Conservation (phyloP, 2,888 invertebrate species). For the Incurvaria masculella region DNA sequence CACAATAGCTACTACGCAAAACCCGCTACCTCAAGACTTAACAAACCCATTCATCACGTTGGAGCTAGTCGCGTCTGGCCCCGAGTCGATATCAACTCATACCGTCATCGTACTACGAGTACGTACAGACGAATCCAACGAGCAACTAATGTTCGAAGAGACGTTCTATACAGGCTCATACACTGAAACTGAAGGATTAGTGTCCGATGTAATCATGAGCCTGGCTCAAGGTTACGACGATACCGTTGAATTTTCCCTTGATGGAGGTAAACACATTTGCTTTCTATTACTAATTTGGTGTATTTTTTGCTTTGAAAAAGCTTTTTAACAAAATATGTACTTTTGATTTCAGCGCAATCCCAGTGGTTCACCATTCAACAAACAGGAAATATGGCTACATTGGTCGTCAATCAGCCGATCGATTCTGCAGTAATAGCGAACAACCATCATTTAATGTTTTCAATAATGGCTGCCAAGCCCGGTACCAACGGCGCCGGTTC, state of each 20-base stretch:
- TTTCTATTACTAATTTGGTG: background rate
- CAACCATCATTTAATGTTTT: background rate
- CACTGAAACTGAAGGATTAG: constrained; percentile 13
- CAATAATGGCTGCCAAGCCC: background rate
- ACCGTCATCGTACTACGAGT: constrained; percentile 22
- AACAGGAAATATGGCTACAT: constrained; percentile 13
- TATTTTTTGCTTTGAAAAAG: background rate
- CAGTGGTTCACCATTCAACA: constrained; percentile 18
- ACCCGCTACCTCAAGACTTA: constrained; percentile 19
- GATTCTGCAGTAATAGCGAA: background rate
- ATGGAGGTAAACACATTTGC: constrained; percentile 20
- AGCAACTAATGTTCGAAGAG: constrained; percentile 16
- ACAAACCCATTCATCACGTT: constrained; percentile 19
- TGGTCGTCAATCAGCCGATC: constrained; percentile 8
- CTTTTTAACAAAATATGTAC: too few relatives aligned
- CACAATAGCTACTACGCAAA: constrained; percentile 11
- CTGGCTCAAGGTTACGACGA: constrained; percentile 18
- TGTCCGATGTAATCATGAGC: constrained; percentile 14
- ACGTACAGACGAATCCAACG: constrained; percentile 7
- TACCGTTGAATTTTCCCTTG: constrained; percentile 19
- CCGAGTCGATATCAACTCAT: constrained; percentile 17
- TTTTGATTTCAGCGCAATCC: constrained; percentile 13
- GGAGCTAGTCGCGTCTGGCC: constrained; percentile 21
- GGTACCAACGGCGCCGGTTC: background rate
- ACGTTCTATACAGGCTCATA: constrained; percentile 22